A percentile compares a stretch with the other conserved stretches of the same genome.
Conservation (phyloP, 2,797 vertebrate genomes). For the Lepilemur septentrionalis region DNA sequence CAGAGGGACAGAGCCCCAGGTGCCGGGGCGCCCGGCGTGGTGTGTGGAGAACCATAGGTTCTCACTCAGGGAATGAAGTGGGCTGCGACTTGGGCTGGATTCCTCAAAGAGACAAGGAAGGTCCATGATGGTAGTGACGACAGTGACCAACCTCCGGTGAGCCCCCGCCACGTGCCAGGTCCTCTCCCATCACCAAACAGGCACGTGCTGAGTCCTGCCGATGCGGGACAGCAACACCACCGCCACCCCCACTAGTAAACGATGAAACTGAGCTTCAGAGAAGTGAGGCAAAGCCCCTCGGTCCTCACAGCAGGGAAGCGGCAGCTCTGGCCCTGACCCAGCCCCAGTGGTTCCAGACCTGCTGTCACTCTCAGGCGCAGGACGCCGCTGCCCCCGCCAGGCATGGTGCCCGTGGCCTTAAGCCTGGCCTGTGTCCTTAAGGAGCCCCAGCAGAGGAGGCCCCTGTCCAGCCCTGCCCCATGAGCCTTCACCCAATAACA, state of each 20-base stretch:
- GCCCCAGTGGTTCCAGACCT: background rate
- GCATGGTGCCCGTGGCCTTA: background rate
- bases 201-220: rapidly evolving
- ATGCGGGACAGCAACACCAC: rapidly evolving
- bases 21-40: background rate
- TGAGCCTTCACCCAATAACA: rapidly evolving
- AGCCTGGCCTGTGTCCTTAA: background rate
- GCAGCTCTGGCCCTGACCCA: background rate
- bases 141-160: rapidly evolving
- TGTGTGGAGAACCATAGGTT: rapidly evolving
- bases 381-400: background rate
- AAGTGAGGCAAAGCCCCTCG: background rate
- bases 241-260: background rate
- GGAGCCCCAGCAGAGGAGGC: background rate
- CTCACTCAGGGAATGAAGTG: rapidly evolving
- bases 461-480: background rate
- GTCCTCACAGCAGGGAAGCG: background rate
- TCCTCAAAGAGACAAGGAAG: background rate
- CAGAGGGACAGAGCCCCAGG: background rate
- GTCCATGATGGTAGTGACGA: rapidly evolving
- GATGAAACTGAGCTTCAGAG: background rate
- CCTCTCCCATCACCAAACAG: background rate
- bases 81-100: background rate
- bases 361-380: background rate
- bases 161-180: rapidly evolving